These are phyloP conservation scores for Dermolepida albohirtum DNA, from an alignment of 2,888 invertebrate genomes.

Conservation along the genomic window DNA sequence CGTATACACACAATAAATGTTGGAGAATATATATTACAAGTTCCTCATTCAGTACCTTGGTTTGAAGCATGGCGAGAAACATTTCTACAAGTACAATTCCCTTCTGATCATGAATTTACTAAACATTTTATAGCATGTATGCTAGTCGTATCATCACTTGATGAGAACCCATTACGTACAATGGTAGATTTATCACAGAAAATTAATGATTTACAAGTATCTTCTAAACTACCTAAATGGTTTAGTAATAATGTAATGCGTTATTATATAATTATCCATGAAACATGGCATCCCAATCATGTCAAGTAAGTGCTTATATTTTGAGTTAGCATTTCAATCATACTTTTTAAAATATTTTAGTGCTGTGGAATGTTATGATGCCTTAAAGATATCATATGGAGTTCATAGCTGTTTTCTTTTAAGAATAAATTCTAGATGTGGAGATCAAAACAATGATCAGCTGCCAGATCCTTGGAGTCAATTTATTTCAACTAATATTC, in stretches of 20 bases:
- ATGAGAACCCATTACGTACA: constrained; percentile 83
- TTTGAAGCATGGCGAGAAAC: constrained; percentile 95
- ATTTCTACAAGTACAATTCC: constrained; percentile 88
- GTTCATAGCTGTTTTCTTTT: constrained; percentile 88
- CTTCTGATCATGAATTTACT: constrained; percentile 96
- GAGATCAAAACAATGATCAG: constrained; percentile 67
- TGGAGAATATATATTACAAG: constrained; percentile 71
- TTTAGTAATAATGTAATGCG: constrained; percentile 84
- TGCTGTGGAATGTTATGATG: constrained; percentile 85
- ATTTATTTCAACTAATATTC: constrained; percentile 73
- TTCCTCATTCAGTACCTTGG: constrained; percentile 89
- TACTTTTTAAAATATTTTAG: constrained; percentile 64
- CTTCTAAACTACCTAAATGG: constrained; percentile 87
- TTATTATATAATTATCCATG: constrained; percentile 91
- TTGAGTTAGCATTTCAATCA: constrained; percentile 38
- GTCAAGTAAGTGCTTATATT: constrained; percentile 73
- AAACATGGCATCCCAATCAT: constrained; percentile 78
- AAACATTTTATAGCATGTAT: constrained; percentile 89
- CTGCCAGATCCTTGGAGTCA: constrained; percentile 89
- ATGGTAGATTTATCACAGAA: constrained; percentile 85
- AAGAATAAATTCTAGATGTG: constrained; percentile 85
- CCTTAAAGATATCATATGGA: constrained; percentile 89
- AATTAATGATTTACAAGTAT: constrained; percentile 81
- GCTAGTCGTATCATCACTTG: constrained; percentile 78
- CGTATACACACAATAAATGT: constrained; percentile 53